phyloP scores from a whole-genome alignment of 2,797 vertebrate species.

The Gorsachius magnificus region DNA sequence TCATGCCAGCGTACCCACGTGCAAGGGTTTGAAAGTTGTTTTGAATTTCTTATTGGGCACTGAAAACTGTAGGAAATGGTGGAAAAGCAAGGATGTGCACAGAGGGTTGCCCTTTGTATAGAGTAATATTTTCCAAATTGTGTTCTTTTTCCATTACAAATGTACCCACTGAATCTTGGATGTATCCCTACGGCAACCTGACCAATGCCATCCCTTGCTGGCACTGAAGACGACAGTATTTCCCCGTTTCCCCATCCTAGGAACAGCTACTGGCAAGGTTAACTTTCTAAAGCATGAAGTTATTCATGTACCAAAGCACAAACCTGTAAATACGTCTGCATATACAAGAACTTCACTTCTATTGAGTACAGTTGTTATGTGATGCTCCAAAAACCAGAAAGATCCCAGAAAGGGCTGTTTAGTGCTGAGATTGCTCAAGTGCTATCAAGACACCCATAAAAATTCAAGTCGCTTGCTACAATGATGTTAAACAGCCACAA shows the following conservation, averaged over 20 bases:
- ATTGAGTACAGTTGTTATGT: fast-evolving
- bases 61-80: not conserved
- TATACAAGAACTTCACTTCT: not conserved
- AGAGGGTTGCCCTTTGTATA: not conserved
- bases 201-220: not conserved
- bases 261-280: not conserved
- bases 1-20: fast-evolving
- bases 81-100: not conserved
- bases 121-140: not conserved
- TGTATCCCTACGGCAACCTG: not conserved
- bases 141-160: not conserved
- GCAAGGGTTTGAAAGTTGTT: not conserved
- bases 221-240: not conserved
- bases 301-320: not conserved
- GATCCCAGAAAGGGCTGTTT: not conserved
- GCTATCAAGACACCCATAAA: not conserved
- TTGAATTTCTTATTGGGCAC: not conserved
- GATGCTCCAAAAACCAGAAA: not conserved
- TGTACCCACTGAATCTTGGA: not conserved
- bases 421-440: not conserved
- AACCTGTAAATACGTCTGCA: not conserved
- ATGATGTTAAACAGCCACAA: not conserved
- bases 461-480: not conserved
- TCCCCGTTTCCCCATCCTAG: not conserved
- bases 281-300: not conserved